Conservation (phyloP, 2,888 invertebrate species). For the Nemotelus pantherinus region DNA sequence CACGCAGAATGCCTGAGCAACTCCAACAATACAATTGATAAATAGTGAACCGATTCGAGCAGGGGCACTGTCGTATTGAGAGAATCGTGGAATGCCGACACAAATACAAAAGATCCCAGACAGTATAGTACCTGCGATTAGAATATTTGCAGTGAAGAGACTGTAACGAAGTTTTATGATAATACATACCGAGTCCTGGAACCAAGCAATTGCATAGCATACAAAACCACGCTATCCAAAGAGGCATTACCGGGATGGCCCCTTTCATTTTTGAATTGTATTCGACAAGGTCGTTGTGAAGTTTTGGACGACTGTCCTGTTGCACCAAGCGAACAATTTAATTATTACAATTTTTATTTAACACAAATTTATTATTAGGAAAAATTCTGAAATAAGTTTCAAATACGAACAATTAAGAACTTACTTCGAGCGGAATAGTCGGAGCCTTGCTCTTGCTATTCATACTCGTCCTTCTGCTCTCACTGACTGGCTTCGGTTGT, state of each 20-base stretch:
- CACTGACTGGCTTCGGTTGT: conserved; percentile 62
- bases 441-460: conserved; percentile 73
- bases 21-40: conserved; percentile 86
- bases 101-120: conserved; percentile 91
- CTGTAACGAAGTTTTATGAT: background rate
- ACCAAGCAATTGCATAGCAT: conserved; percentile 81
- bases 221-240: conserved; percentile 87
- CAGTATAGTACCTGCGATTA: conserved; percentile 79
- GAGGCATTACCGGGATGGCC: conserved; percentile 90
- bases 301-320: conserved; percentile 79
- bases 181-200: conserved; percentile 76
- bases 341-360: background rate
- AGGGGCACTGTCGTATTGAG: conserved; percentile 79
- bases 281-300: conserved; percentile 81
- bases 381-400: background rate
- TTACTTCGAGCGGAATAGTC: conserved; percentile 72
- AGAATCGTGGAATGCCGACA: conserved; percentile 88
- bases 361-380: background rate
- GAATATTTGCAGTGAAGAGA: background rate
- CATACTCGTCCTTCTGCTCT: conserved; percentile 72
- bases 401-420: background rate
- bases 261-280: conserved; percentile 88
- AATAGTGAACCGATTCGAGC: conserved; percentile 83
- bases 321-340: conserved; percentile 52
- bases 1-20: conserved; percentile 91